Base-by-base conservation (phyloP, 2,113 vertebrate genomes). In the Chaetops frenatus region DNA sequence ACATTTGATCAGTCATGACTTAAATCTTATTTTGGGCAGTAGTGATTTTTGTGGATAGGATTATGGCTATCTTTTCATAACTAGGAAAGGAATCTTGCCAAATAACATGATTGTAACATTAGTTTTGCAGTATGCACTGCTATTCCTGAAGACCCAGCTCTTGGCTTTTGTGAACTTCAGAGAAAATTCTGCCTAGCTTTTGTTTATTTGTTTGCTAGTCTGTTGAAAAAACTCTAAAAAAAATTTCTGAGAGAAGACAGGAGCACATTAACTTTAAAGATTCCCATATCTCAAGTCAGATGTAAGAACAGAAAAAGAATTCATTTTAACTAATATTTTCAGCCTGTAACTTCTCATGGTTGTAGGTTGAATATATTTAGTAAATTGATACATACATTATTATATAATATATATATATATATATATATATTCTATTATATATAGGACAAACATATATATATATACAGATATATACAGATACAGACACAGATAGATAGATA, bases 21-120 rank as follows among this genome's bases (percentile, higher is more conserved):
- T 91, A 85, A 92, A 80, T 81, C 64, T 57, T 90, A 22, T 93
- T 95, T 76, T 79, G 76, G 51, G 80, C 80, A 74, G 48, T 22
- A 8, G 57, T 92, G 94, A 64, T 35, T 96, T 94, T 51, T 92
- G 90, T 85, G 61, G 94, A 78, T 64, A 33, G 51, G 76, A 92
- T 96, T 93, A 78, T 60, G 71, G 57, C 29, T 96, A 78, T 88
- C 80, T 95, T 93, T 90, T 90, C 71, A 56, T 74, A 74, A 74
- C 58, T 61, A 50, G 62, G 53, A 78, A 86, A 88, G 72, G 23
- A 50, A 38, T 45, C 51, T 64, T 86, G 79, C 76, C 94, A 96
- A 95, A 93, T 62, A 66, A 48, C 19, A 82, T 80, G 45, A 80
- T 90, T 86, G 74, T 78, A 90, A 48, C n/a, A 38, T 78, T 54